Percentiles rank a stretch among this genome's conserved stretches.
Evolutionary conservation across 1,140 invertebrate genomes (phyloP).

Genomic region (Rhyzopertha dominica): DNA sequence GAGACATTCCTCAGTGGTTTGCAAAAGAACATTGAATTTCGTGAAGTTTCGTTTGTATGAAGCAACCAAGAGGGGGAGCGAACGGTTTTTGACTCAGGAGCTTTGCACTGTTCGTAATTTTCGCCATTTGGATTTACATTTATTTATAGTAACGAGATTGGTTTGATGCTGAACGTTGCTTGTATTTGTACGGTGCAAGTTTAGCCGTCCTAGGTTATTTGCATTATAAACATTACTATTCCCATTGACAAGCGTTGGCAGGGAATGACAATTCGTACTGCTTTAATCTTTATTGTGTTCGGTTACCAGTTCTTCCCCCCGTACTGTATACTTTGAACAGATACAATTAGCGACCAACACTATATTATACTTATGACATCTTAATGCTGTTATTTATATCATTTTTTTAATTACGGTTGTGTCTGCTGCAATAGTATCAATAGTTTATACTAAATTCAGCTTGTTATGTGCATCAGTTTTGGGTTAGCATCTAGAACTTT

Average conservation of each 20-base stretch:
- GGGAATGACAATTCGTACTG: slow-evolving; percentile 50
- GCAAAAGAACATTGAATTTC: slow-evolving; percentile 74
- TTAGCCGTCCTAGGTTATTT: slow-evolving; percentile 54
- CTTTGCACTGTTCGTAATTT: slow-evolving; percentile 71
- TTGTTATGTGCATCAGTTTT: slow-evolving; percentile 89
- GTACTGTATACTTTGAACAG: slow-evolving; percentile 91
- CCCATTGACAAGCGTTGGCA: slow-evolving; percentile 17
- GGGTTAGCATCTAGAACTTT: slow-evolving; percentile 86
- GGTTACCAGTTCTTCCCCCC: slow-evolving; percentile 82
- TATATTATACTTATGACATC: slow-evolving; percentile 85
- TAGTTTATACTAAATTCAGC: slow-evolving; percentile 83
- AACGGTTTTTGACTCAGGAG: slow-evolving; percentile 66
- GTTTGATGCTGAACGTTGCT: slow-evolving; percentile 56
- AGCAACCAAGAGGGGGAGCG: slow-evolving; percentile 68
- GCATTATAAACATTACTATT: slow-evolving; percentile 50
- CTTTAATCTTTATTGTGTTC: slow-evolving; percentile 74
- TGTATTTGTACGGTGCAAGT: slow-evolving; percentile 51
- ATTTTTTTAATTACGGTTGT: slow-evolving; percentile 90
- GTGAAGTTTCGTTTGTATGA: slow-evolving; percentile 62
- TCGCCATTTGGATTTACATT: slow-evolving; percentile 68
- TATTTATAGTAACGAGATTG: slow-evolving; percentile 66
- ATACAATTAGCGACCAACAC: slow-evolving; percentile 95
- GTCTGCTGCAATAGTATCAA: slow-evolving; percentile 75
- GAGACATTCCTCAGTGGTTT: slow-evolving; percentile 78
- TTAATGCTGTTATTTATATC: slow-evolving; percentile 85